A percentile compares a stretch with the other conserved stretches of the same genome.
Conservation (phyloP, 2,797 vertebrate genomes). For the Stomatorhinus walkeri region DNA sequence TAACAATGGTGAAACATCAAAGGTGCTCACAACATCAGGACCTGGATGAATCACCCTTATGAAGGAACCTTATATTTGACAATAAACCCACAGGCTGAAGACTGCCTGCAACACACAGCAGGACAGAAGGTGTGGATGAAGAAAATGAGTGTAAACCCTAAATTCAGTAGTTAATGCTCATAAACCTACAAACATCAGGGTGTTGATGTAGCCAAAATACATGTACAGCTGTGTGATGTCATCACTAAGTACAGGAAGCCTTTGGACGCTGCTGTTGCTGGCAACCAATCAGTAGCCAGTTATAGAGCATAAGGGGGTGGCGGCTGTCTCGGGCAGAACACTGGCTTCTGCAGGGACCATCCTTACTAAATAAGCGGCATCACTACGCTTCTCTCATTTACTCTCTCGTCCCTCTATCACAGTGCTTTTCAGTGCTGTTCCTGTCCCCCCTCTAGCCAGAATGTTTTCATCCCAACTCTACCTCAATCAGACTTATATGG, state of each 20-base stretch:
- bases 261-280: background rate
- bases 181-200: background rate
- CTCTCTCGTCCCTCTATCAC: background rate
- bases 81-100: background rate
- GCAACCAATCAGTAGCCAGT: background rate
- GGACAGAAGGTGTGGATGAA: background rate
- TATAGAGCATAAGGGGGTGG: background rate
- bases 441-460: background rate
- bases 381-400: background rate
- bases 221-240: background rate
- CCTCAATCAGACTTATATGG: background rate
- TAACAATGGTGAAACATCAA: background rate
- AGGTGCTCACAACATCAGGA: background rate
- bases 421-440: background rate
- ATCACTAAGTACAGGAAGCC: background rate
- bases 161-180: background rate
- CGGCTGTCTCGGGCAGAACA: background rate
- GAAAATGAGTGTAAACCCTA: background rate
- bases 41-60: background rate
- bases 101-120: background rate
- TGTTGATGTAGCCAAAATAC: background rate
- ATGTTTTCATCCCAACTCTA: background rate
- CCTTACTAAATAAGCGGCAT: background rate
- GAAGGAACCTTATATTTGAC: background rate
- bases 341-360: background rate